Evolutionary conservation across 2,797 vertebrate genomes (phyloP).

Genomic region (Microctenopoma lineatum): DNA sequence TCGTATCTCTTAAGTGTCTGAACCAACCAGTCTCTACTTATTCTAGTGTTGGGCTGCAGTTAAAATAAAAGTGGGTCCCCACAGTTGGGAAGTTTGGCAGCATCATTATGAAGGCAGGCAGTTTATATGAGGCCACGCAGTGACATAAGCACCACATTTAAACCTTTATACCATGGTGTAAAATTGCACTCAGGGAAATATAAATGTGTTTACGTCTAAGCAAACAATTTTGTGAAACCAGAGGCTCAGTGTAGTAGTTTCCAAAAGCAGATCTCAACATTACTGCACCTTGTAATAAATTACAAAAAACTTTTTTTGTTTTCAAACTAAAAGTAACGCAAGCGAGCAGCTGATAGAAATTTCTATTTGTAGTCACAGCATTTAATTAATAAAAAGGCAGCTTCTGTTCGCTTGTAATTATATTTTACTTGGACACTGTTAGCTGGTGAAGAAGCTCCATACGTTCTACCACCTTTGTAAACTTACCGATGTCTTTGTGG

Average conservation of each 20-base stretch:
- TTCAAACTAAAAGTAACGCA: background rate
- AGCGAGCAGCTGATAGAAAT: slow-evolving; percentile 21
- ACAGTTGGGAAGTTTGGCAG: slow-evolving; percentile 38
- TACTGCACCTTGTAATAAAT: slow-evolving; percentile 39
- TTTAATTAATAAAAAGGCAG: slow-evolving; percentile 23
- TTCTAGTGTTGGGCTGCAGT: slow-evolving; percentile 12
- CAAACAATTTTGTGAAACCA: slow-evolving; percentile 58
- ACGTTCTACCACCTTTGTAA: too few species aligned
- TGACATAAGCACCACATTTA: slow-evolving; percentile 54
- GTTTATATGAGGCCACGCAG: slow-evolving; percentile 30
- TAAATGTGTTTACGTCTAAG: slow-evolving; percentile 68
- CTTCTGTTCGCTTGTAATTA: too few species aligned
- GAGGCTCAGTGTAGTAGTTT: slow-evolving; percentile 46
- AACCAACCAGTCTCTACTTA: slow-evolving; percentile 31
- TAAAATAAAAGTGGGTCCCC: slow-evolving; percentile 20
- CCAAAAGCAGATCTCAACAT: slow-evolving; percentile 34
- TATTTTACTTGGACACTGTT: too few species aligned
- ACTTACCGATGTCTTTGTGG: too few species aligned
- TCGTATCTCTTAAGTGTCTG: slow-evolving; percentile 53
- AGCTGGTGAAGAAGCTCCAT: too few species aligned
- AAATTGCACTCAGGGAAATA: slow-evolving; percentile 66
- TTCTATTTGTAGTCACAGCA: slow-evolving; percentile 29
- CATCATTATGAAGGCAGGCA: slow-evolving; percentile 39
- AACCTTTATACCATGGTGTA: slow-evolving; percentile 56
- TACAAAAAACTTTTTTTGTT: slow-evolving; percentile 4